Evolutionary conservation across 1,140 invertebrate genomes (phyloP).

Genomic region (Choristoneura fumiferana): DNA sequence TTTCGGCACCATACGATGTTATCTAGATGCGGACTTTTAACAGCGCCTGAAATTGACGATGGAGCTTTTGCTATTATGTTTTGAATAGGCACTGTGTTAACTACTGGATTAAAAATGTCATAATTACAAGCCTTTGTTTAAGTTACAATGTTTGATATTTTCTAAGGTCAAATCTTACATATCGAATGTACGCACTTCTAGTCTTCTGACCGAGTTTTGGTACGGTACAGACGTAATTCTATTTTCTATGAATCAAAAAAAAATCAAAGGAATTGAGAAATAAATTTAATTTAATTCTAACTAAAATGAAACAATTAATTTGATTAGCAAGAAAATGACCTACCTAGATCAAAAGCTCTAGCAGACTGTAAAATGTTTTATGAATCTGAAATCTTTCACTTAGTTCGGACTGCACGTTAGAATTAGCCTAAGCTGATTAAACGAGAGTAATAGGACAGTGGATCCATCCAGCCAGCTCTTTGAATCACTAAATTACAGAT

Average conservation of each 20-base stretch:
- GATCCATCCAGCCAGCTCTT: constrained; percentile 8
- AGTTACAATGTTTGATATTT: too few relatives aligned
- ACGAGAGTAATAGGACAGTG: constrained; percentile 17
- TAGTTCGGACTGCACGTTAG: constrained; percentile 12
- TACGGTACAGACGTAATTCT: too few relatives aligned
- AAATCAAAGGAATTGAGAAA: too few relatives aligned
- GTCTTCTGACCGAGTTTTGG: too few relatives aligned
- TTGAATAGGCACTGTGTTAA: not conserved
- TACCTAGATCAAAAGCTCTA: not conserved
- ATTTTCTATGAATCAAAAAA: too few relatives aligned
- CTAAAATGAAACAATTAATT: too few relatives aligned
- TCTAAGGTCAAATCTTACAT: too few relatives aligned
- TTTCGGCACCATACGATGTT: constrained; percentile 30
- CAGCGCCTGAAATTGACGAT: not conserved
- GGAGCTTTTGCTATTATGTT: constrained; percentile 8
- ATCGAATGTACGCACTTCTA: too few relatives aligned
- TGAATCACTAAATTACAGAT: constrained; percentile 26
- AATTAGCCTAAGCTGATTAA: constrained; percentile 27
- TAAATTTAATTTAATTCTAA: too few relatives aligned
- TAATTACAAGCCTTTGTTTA: too few relatives aligned
- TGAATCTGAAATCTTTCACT: constrained; percentile 13
- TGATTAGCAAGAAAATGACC: too few relatives aligned
- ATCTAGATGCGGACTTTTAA: constrained; percentile 19
- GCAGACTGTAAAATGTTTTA: constrained; percentile 25
- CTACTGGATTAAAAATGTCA: too few relatives aligned